Conservation (phyloP, 1,140 invertebrate species). For the Drosophila mayri region DNA sequence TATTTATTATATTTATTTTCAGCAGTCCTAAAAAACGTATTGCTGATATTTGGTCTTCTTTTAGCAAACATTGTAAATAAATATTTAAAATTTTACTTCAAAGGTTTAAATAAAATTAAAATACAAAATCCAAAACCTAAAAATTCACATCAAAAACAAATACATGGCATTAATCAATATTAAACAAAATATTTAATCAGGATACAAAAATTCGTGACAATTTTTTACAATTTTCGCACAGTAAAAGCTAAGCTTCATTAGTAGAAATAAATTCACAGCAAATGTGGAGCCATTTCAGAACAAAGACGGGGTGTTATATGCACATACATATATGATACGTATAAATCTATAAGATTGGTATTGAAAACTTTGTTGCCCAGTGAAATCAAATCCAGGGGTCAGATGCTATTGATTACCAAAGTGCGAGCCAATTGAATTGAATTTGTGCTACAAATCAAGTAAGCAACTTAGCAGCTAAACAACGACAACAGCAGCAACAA, state of each 20-base stretch:
- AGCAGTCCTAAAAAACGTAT: too few relatives aligned
- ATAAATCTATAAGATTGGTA: slow-evolving; percentile 18
- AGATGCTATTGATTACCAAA: slow-evolving; percentile 62
- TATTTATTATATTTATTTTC: too few relatives aligned
- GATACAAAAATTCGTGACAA: background rate
- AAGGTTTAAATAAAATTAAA: background rate
- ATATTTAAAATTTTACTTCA: too few relatives aligned
- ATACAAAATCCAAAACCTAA: background rate
- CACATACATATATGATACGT: background rate
- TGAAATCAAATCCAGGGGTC: slow-evolving; percentile 66
- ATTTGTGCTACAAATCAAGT: slow-evolving; percentile 82
- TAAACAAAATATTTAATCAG: background rate
- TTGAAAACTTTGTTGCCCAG: slow-evolving; percentile 70
- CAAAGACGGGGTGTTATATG: slow-evolving; percentile 16
- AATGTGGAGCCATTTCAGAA: slow-evolving; percentile 20
- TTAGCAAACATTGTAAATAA: too few relatives aligned
- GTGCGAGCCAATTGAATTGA: slow-evolving; percentile 78
- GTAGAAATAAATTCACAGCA: background rate
- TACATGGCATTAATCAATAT: background rate
- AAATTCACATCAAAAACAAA: background rate
- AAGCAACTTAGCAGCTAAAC: slow-evolving; percentile 81
- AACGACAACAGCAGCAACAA: slow-evolving; percentile 54
- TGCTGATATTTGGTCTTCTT: too few relatives aligned
- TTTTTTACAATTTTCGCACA: background rate
- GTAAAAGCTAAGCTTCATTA: background rate